phyloP scores from a whole-genome alignment of 2,797 vertebrate species.

The Dendrocincla tyrannina region DNA sequence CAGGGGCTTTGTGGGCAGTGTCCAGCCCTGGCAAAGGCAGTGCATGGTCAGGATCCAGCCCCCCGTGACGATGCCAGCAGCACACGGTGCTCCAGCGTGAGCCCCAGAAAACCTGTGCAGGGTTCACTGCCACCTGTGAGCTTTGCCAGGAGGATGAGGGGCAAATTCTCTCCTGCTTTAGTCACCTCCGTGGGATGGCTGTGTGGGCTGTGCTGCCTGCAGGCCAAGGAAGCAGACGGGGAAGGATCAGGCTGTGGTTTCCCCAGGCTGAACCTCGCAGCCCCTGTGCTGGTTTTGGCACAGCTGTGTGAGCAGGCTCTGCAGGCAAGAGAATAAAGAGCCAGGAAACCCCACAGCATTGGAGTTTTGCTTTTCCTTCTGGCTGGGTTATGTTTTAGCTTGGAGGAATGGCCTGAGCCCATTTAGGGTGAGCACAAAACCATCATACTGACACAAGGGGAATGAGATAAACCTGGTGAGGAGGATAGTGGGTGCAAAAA shows the following conservation, averaged over 20 bases:
- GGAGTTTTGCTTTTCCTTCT: neutral
- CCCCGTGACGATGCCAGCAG: neutral
- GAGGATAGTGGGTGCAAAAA: neutral
- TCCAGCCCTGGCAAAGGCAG: neutral
- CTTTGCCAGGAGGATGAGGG: neutral
- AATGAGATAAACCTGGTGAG: neutral
- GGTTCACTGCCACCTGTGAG: neutral
- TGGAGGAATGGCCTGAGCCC: neutral
- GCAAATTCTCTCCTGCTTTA: neutral
- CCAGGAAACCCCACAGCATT: neutral
- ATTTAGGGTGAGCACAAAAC: neutral
- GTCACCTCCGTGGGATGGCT: neutral
- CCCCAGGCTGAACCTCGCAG: neutral
- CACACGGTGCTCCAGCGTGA: fast-evolving
- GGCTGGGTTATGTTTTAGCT: neutral
- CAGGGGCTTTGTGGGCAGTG: neutral
- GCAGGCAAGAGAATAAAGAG: neutral
- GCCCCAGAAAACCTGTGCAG: neutral
- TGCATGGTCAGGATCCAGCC: neutral
- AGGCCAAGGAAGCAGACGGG: neutral
- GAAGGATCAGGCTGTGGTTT: neutral
- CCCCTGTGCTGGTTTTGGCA: neutral
- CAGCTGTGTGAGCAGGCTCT: neutral
- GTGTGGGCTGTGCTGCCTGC: neutral
- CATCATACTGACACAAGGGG: neutral